phyloP scores from a whole-genome alignment of 2,888 invertebrate genomes.

The Drosophila kuntzei region DNA sequence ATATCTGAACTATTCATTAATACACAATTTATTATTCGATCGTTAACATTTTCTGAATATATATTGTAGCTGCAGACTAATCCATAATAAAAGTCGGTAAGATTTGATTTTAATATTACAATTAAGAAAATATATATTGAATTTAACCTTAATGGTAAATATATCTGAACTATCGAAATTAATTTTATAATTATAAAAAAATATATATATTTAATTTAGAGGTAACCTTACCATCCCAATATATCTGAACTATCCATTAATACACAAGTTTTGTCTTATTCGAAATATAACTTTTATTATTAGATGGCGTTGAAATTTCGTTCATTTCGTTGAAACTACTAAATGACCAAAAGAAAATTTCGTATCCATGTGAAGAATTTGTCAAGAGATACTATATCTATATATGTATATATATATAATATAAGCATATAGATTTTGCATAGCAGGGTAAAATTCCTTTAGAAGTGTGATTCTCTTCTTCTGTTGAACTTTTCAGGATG shows the following conservation, averaged over 20 bases:
- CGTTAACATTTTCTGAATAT: too few species aligned
- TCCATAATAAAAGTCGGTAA: too few species aligned
- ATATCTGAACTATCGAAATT: too few species aligned
- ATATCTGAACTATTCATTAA: too few species aligned
- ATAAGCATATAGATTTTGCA: background rate
- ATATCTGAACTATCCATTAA: background rate
- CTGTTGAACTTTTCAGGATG: background rate
- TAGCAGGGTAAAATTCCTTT: slow-evolving; percentile 4
- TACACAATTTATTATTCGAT: too few species aligned
- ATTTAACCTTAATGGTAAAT: too few species aligned
- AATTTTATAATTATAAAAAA: too few species aligned
- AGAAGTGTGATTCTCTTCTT: background rate
- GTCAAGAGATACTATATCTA: background rate
- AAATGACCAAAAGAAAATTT: slow-evolving; percentile 28
- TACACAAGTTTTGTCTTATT: background rate
- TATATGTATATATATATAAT: background rate
- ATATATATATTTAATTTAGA: too few species aligned
- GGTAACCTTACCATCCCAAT: background rate
- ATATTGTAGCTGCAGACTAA: too few species aligned
- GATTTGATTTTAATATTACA: too few species aligned
- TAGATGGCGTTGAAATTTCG: background rate
- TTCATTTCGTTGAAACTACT: slow-evolving; percentile 14
- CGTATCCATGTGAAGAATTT: slow-evolving; percentile 18
- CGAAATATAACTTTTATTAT: slow-evolving; percentile 9
- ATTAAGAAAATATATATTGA: too few species aligned